These are phyloP conservation scores for Astropecten irregularis DNA, from an alignment of 53 echinoderm and acorn worm genomes.

Conservation along the genomic window DNA sequence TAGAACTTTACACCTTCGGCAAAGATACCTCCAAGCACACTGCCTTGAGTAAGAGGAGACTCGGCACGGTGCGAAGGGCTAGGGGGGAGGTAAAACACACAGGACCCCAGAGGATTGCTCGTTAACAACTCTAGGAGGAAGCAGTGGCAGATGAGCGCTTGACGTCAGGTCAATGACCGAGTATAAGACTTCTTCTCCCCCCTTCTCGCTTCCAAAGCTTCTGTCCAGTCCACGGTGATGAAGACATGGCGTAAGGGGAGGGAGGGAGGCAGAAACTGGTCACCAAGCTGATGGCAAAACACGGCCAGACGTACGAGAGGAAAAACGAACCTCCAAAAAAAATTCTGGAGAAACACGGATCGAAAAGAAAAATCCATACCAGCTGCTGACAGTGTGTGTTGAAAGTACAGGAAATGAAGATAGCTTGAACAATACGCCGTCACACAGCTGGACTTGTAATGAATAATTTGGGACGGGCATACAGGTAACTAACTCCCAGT, in stretches of 20 bases:
- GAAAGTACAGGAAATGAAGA: slow-evolving; percentile 18
- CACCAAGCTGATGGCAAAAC: not conserved
- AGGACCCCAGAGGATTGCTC: not conserved
- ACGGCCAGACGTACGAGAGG: too few relatives aligned
- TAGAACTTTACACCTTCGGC: too few relatives aligned
- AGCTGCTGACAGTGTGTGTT: slow-evolving; percentile 35
- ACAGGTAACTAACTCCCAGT: too few relatives aligned
- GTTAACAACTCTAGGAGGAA: not conserved
- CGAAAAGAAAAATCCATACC: slow-evolving; percentile 27
- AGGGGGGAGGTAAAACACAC: too few relatives aligned
- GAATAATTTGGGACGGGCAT: not conserved
- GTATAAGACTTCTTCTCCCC: not conserved
- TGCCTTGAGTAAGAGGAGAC: too few relatives aligned
- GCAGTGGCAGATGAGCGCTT: not conserved
- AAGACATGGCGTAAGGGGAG: too few relatives aligned
- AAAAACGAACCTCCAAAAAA: too few relatives aligned
- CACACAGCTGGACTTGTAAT: not conserved
- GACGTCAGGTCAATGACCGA: slow-evolving; percentile 24
- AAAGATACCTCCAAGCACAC: too few relatives aligned
- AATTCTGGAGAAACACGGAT: too few relatives aligned
- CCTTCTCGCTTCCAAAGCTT: too few relatives aligned
- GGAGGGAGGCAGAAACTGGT: not conserved
- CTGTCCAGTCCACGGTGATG: too few relatives aligned
- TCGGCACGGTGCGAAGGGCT: too few relatives aligned
- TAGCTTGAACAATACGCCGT: not conserved